These are phyloP conservation scores for Acanthoscelides obtectus DNA, from an alignment of 2,888 invertebrate species.

Conservation along the genomic window DNA sequence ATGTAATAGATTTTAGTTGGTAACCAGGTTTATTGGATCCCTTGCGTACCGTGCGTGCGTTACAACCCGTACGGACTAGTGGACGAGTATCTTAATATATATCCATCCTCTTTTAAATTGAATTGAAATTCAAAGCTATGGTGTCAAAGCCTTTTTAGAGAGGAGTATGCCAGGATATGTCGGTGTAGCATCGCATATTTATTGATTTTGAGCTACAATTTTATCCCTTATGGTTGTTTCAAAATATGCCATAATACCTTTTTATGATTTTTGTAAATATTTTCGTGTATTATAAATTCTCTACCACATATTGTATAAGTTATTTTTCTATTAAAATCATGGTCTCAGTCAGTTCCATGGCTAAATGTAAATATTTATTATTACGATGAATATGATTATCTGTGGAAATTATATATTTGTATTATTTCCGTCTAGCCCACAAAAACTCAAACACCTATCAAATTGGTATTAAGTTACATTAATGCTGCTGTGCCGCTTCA, in stretches of 20 bases:
- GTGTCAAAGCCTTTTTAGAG: too few species aligned
- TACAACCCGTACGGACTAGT: too few species aligned
- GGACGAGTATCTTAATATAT: too few species aligned
- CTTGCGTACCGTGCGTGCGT: too few species aligned
- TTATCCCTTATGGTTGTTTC: neutral
- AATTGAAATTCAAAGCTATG: too few species aligned
- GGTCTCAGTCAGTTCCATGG: conserved; percentile 46
- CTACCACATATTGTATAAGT: conserved; percentile 47
- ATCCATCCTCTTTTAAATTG: too few species aligned
- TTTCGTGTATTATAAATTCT: conserved; percentile 48
- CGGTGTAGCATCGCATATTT: neutral
- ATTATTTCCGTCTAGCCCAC: conserved; percentile 5
- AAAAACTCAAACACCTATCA: neutral
- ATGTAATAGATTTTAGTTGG: too few species aligned
- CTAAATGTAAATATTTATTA: conserved; percentile 47
- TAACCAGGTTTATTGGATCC: too few species aligned
- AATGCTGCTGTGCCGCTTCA: conserved; percentile 1
- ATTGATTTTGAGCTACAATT: neutral
- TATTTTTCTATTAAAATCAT: conserved; percentile 48
- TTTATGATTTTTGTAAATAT: conserved; percentile 44
- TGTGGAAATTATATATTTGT: conserved; percentile 16
- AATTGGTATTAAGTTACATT: neutral
- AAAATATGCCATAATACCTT: conserved; percentile 17
- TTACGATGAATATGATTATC: conserved; percentile 41
- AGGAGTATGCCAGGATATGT: too few species aligned